These are phyloP conservation scores for Camelus bactrianus DNA, from an alignment of 2,113 vertebrate species.

Conservation along the genomic window DNA sequence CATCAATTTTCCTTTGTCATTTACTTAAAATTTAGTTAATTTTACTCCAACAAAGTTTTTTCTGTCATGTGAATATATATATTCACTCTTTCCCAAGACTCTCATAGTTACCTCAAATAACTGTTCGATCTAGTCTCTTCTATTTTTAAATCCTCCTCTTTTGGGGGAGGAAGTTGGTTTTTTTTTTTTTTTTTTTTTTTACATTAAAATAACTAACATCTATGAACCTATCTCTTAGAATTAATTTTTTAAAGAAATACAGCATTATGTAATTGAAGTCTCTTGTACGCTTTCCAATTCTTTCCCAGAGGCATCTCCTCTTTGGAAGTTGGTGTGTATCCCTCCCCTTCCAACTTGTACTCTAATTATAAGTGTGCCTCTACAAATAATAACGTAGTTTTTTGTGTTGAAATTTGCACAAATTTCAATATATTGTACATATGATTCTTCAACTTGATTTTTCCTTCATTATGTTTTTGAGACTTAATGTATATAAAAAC, in stretches of 20 bases:
- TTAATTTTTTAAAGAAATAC: slow-evolving; percentile 44
- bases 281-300: background rate
- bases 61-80: background rate
- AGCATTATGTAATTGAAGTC: background rate
- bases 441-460: background rate
- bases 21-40: background rate
- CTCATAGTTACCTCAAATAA: background rate
- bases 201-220: background rate
- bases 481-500: background rate
- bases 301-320: background rate
- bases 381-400: background rate
- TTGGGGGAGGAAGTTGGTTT: background rate
- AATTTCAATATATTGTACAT: background rate
- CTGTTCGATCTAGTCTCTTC: background rate
- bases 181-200: background rate
- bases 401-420: background rate
- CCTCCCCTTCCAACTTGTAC: background rate
- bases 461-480: background rate
- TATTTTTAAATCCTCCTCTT: background rate
- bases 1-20: slow-evolving; percentile 40
- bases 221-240: background rate
- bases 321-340: background rate
- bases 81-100: background rate
- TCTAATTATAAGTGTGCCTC: background rate
- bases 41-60: background rate